These are phyloP conservation scores for Archivesica marissinica DNA, from an alignment of 1,140 invertebrate species.

Conservation along the genomic window DNA sequence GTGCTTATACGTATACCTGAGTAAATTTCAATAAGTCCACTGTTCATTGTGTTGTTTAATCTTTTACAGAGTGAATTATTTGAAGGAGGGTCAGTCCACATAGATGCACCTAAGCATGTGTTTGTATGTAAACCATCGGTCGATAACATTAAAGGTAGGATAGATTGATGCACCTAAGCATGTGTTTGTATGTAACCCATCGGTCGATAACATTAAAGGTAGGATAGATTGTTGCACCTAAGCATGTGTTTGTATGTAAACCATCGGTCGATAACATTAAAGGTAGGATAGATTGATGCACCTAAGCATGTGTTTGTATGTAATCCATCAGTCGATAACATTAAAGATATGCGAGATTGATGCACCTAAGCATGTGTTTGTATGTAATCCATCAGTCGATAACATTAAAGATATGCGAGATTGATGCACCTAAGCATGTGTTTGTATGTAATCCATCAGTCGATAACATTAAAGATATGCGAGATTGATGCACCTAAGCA, in stretches of 20 bases:
- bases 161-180: no score
- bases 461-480: no score
- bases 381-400: conserved; percentile 89
- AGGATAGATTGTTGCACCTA: no score
- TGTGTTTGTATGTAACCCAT: conserved; percentile 88
- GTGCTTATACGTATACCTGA: no score
- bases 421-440: no score
- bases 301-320: conserved; percentile 86
- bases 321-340: conserved; percentile 89
- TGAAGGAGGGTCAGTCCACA: conserved; percentile 66
- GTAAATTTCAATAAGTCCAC: no score
- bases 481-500: no score
- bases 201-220: conserved; percentile 90
- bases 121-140: conserved; percentile 89
- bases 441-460: no score
- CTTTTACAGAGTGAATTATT: conserved; percentile 70
- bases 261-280: conserved; percentile 91
- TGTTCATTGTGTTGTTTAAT: neutral
- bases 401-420: conserved; percentile 91
- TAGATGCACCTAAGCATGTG: conserved; percentile 74
- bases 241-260: conserved; percentile 88
- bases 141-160: conserved; percentile 88
- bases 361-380: no score
- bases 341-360: no score
- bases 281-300: conserved; percentile 67